These are phyloP conservation scores for Drosophila arawakana DNA, from an alignment of 1,140 invertebrate genomes.

Conservation along the genomic window DNA sequence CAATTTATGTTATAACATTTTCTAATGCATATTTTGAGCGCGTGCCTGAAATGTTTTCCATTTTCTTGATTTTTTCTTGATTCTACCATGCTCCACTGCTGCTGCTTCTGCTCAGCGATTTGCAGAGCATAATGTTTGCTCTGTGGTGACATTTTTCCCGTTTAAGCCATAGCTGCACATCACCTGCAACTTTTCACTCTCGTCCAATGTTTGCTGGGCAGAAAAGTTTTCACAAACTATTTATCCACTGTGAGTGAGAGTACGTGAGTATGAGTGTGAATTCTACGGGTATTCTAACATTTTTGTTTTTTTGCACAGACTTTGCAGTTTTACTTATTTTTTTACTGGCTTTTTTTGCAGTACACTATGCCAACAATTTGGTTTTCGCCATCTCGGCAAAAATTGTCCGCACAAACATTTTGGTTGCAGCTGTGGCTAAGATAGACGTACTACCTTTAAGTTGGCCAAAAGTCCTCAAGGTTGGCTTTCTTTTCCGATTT, in stretches of 20 bases:
- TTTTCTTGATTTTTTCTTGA: slow-evolving; percentile 5
- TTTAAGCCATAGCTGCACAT: slow-evolving; percentile 47
- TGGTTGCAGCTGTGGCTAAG: slow-evolving; percentile 42
- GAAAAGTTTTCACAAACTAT: slow-evolving; percentile 70
- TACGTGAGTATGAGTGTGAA: background rate
- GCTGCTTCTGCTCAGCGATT: background rate
- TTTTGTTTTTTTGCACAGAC: slow-evolving; percentile 18
- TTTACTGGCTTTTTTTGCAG: no score
- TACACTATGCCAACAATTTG: slow-evolving; percentile 71
- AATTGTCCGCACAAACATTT: slow-evolving; percentile 70
- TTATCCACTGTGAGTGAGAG: slow-evolving; percentile 55
- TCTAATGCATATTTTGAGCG: slow-evolving; percentile 79
- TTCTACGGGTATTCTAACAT: background rate
- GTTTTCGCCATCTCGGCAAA: slow-evolving; percentile 31
- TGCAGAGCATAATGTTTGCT: slow-evolving; percentile 31
- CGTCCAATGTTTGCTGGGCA: slow-evolving; percentile 8
- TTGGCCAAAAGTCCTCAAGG: slow-evolving; percentile 37
- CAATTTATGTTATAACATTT: slow-evolving; percentile 82
- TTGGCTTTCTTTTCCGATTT: background rate
- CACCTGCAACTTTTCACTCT: slow-evolving; percentile 58
- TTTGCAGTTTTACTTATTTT: slow-evolving; percentile 36
- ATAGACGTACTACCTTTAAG: slow-evolving; percentile 52
- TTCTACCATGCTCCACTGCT: background rate
- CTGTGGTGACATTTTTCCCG: slow-evolving; percentile 34
- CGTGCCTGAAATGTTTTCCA: slow-evolving; percentile 71